Evolutionary conservation across 2,797 vertebrate species (phyloP), one percentile per base, ranked within the genome.

Genomic region (Sardinella longiceps): DNA sequence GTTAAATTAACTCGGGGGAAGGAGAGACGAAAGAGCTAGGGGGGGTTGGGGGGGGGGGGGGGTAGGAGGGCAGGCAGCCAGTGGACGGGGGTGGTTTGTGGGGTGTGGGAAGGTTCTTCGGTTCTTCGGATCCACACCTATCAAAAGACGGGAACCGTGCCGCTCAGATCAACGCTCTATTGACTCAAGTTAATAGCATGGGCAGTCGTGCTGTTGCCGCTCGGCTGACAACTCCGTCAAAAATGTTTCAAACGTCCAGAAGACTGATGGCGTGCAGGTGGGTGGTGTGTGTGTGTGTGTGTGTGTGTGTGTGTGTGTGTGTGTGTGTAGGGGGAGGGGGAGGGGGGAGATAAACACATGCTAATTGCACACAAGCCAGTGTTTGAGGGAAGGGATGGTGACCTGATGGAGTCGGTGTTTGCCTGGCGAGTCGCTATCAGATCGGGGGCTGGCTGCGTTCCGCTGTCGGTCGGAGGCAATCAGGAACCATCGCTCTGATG

Each of bases 1-100:
- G 94, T 95, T 93, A 94, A 95, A 96, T 92, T 93, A 97, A 96
- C 95, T 92, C 91, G 88, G 88, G 91, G 93, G 95, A 93, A 91
- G 94, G 93, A 95, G 53, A 56, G 93, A 94, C n/a, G n/a, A n/a
- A n/a, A n/a, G n/a, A n/a, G n/a, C n/a, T n/a, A n/a, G n/a, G n/a
- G n/a, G n/a, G n/a, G n/a, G n/a, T n/a, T n/a, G 93, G 93, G 90
- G 90, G 51, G 51, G 18, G 15, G 51, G 93, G 90, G 90, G 93
- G 94, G 90, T 48, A 10, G 51, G 51, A 5, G 15, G 18, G 93
- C 90, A 90, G 93, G 94, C 90, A 92, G 94, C 89, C 74, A 90
- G 90, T 80, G 51, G 63, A 9, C 11, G 11, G 63, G 9, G 25
- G 11, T n/a, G n/a, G n/a, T n/a, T n/a, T n/a, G 28, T 37, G 28